These are phyloP conservation scores for Trimorus sp. DNA, from an alignment of 2,888 invertebrate species.

Conservation along the genomic window DNA sequence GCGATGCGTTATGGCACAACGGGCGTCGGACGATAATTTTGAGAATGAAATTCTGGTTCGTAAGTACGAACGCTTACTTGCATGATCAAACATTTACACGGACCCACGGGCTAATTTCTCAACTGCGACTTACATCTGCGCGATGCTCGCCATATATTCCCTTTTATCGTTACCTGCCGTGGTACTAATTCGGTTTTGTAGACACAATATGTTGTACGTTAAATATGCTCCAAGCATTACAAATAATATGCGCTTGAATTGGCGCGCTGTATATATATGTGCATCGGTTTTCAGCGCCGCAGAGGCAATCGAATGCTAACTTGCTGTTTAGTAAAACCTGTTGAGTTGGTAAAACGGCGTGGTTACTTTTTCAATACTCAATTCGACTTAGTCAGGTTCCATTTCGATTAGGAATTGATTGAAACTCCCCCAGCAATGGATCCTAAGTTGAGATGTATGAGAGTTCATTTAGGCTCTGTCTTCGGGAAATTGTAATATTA, in stretches of 20 bases:
- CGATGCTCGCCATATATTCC: constrained; percentile 26
- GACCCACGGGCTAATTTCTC: constrained; percentile 39
- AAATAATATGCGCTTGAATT: no score
- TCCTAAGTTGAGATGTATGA: no score
- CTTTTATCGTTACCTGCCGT: constrained; percentile 27
- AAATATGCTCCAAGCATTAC: background rate
- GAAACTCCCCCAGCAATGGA: no score
- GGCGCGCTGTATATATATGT: background rate
- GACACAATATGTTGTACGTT: constrained; percentile 11
- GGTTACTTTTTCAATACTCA: no score
- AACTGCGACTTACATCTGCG: constrained; percentile 31
- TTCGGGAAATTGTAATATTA: background rate
- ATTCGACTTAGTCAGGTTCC: no score
- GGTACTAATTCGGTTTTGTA: constrained; percentile 21
- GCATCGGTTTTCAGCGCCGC: no score
- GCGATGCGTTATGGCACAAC: constrained; percentile 9
- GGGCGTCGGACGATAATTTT: constrained; percentile 26
- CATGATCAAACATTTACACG: constrained; percentile 39
- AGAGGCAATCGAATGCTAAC: no score
- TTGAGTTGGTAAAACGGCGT: no score
- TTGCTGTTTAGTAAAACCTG: no score
- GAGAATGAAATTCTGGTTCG: constrained; percentile 32
- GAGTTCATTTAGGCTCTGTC: background rate
- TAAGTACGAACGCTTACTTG: constrained; percentile 36
- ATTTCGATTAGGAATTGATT: no score